Percentiles rank a stretch among this genome's conserved stretches.
Evolutionary conservation across 1,140 invertebrate genomes (phyloP).

Genomic region (Panagrolaimus sp.): DNA sequence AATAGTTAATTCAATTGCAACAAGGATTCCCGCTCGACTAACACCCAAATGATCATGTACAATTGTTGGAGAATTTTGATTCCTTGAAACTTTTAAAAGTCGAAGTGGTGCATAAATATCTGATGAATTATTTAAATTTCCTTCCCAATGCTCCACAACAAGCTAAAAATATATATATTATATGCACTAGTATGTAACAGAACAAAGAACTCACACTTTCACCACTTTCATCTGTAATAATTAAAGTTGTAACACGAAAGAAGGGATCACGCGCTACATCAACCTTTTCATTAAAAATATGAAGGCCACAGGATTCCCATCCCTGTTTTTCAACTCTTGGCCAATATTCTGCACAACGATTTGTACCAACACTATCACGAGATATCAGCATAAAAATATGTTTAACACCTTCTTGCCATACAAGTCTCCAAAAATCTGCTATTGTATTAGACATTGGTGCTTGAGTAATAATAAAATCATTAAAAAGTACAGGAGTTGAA

Average conservation of each 20-base stretch:
- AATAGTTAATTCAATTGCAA: conserved; percentile 52
- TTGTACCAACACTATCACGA: conserved; percentile 21
- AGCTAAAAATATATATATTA: conserved; percentile 28
- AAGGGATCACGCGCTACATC: conserved; percentile 35
- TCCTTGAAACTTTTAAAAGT: conserved; percentile 43
- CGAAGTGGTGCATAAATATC: conserved; percentile 45
- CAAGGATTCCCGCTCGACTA: conserved; percentile 48
- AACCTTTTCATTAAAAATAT: conserved; percentile 36
- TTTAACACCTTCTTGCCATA: conserved; percentile 61
- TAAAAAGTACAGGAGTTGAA: conserved; percentile 43
- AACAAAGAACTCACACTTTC: conserved; percentile 32
- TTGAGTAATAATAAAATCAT: conserved; percentile 60
- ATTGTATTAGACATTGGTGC: conserved; percentile 60
- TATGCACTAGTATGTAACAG: background rate
- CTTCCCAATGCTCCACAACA: conserved; percentile 54
- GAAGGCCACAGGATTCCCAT: conserved; percentile 17
- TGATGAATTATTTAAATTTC: conserved; percentile 52
- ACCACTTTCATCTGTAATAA: conserved; percentile 32
- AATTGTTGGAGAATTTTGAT: conserved; percentile 38
- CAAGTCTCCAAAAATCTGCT: conserved; percentile 63
- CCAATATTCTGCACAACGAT: conserved; percentile 47
- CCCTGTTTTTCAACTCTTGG: conserved; percentile 21
- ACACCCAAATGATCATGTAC: conserved; percentile 51
- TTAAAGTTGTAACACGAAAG: conserved; percentile 44
- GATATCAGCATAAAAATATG: conserved; percentile 62